A percentile compares a stretch with the other conserved stretches of the same genome.
phyloP scores from a whole-genome alignment of 2,113 vertebrate genomes.

The Passer montanus region DNA sequence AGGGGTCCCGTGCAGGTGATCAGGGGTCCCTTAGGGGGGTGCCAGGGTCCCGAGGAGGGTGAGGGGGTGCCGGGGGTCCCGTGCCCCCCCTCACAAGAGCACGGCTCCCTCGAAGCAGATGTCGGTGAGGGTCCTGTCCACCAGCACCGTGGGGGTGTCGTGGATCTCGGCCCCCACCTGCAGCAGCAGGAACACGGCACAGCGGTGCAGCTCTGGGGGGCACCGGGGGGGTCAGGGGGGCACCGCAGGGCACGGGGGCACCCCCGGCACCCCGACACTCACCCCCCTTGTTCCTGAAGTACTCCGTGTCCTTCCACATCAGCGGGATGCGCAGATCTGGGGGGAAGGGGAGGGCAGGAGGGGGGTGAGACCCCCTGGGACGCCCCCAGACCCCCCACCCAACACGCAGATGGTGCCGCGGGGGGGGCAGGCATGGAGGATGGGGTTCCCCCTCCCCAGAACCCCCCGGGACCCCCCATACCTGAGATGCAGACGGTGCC shows the following conservation, averaged over 20 bases:
- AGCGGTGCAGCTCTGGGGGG: conserved; percentile 85
- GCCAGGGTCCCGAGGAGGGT: neutral
- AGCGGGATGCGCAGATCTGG: neutral
- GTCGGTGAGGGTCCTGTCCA: conserved; percentile 91
- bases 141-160: conserved; percentile 93
- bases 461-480: neutral
- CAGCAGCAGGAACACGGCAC: conserved; percentile 91
- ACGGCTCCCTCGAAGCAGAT: conserved; percentile 90
- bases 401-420: neutral
- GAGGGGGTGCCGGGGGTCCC: neutral
- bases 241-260: neutral
- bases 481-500: conserved; percentile 90
- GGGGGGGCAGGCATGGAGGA: neutral
- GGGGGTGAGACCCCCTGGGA: too few species aligned
- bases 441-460: neutral
- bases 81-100: conserved; percentile 79
- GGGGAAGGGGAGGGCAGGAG: neutral
- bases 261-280: neutral
- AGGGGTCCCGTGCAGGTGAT: too few species aligned
- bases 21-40: too few species aligned
- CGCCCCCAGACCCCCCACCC: neutral
- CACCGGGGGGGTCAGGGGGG: too few species aligned
- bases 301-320: neutral
- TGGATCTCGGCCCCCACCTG: conserved; percentile 90
- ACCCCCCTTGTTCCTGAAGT: neutral